A percentile compares a stretch with the other conserved stretches of the same genome.
Conservation (phyloP, 2,888 invertebrate genomes). For the Drosophila stalkeri region DNA sequence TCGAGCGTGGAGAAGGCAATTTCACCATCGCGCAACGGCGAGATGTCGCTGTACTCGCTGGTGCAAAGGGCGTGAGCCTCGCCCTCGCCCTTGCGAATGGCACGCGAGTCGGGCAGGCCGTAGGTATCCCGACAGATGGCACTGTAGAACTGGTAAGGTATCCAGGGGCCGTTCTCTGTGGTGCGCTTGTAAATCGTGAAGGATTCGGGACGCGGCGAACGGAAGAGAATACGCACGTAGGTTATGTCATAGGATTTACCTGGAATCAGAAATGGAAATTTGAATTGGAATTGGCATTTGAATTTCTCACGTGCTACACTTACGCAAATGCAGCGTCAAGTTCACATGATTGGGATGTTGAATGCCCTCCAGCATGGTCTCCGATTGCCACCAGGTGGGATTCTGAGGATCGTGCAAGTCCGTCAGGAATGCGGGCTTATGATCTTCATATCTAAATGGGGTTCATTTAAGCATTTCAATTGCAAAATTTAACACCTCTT, state of each 20-base stretch:
- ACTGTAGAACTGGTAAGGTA: conserved; percentile 96
- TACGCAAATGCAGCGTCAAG: conserved; percentile 94
- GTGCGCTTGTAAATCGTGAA: conserved; percentile 97
- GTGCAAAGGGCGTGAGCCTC: conserved; percentile 98
- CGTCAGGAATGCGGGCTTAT: conserved; percentile 92
- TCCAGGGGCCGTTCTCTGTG: conserved; percentile 92
- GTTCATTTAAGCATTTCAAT: not conserved
- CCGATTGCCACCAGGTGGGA: conserved; percentile 99
- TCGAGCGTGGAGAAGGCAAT: conserved; percentile 98
- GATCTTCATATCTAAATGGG: conserved; percentile 86
- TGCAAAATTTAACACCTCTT: too few species aligned
- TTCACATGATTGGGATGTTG: conserved; percentile 97
- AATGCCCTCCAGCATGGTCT: conserved; percentile 97
- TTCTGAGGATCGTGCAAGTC: conserved; percentile 96
- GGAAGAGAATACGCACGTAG: conserved; percentile 96
- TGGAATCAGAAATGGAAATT: conserved; percentile 83
- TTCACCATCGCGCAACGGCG: conserved; percentile 96
- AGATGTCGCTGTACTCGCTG: conserved; percentile 99
- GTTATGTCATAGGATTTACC: conserved; percentile 99
- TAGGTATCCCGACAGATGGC: conserved; percentile 97
- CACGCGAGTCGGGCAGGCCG: conserved; percentile 91
- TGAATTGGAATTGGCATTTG: not conserved
- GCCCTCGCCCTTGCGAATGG: conserved; percentile 90
- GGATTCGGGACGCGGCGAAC: conserved; percentile 98
- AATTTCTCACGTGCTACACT: conserved; percentile 66